These are phyloP conservation scores for Eristalis tenax DNA, from an alignment of 2,888 invertebrate species.

Conservation along the genomic window DNA sequence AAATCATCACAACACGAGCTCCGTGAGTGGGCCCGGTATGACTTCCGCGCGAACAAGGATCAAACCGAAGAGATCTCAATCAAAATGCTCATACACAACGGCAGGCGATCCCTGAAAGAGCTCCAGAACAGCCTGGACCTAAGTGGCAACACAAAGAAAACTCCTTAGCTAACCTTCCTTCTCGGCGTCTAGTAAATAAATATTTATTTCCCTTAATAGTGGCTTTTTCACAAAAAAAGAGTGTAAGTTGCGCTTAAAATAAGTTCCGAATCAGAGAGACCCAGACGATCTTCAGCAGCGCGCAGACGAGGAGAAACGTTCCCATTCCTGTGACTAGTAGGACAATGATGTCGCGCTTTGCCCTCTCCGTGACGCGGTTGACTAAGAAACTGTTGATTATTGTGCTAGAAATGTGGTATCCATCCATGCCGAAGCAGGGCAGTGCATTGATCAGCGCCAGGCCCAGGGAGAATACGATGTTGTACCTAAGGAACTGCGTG, in stretches of 20 bases:
- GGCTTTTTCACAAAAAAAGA: neutral
- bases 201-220: conserved; percentile 45
- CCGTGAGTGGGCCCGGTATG: conserved; percentile 87
- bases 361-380: conserved; percentile 82
- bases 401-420: conserved; percentile 91
- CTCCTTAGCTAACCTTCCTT: neutral
- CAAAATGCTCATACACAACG: conserved; percentile 87
- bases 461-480: conserved; percentile 93
- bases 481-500: conserved; percentile 89
- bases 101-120: conserved; percentile 86
- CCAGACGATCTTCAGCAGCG: conserved; percentile 84
- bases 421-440: conserved; percentile 96
- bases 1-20: conserved; percentile 85
- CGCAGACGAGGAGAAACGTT: conserved; percentile 86
- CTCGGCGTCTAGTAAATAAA: conserved; percentile 48
- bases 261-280: conserved; percentile 77
- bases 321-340: conserved; percentile 87
- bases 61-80: conserved; percentile 88
- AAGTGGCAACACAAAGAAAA: conserved; percentile 78
- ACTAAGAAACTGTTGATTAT: conserved; percentile 84
- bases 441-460: conserved; percentile 94
- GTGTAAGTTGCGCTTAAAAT: conserved; percentile 65
- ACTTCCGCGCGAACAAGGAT: conserved; percentile 88
- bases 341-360: conserved; percentile 85
- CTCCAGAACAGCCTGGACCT: conserved; percentile 85